Evolutionary conservation across 2,113 vertebrate genomes (phyloP).

Genomic region (Oncorhynchus tshawytscha): DNA sequence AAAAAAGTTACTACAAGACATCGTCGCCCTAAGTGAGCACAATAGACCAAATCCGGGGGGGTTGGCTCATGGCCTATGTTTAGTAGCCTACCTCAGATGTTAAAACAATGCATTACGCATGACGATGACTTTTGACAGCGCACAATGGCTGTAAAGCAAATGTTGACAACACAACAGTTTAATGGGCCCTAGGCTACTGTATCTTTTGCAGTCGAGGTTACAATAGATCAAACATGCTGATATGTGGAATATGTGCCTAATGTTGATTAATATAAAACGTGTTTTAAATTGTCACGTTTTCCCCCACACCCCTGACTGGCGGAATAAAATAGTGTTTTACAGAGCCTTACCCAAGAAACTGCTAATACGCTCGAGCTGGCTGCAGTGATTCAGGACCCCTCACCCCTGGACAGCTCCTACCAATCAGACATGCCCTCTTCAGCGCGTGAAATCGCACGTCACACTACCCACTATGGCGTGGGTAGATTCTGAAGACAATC

Average conservation of each 20-base stretch:
- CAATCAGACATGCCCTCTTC: constrained; percentile 50
- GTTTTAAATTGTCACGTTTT: no score
- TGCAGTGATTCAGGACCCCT: constrained; percentile 70
- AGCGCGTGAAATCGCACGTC: constrained; percentile 50
- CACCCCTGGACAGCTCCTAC: constrained; percentile 73
- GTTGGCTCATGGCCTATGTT: no score
- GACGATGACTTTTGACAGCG: constrained; percentile 23
- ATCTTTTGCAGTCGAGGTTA: no score
- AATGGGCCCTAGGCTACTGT: no score
- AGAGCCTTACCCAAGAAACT: background rate
- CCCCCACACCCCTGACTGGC: background rate
- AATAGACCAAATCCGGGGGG: no score
- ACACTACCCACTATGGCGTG: background rate
- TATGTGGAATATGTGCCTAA: no score
- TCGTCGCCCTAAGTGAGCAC: no score
- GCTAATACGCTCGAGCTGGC: constrained; percentile 19
- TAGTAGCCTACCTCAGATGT: constrained; percentile 30
- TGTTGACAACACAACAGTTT: background rate
- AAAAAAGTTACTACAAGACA: no score
- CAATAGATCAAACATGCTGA: no score
- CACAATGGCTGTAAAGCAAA: background rate
- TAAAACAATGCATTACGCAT: constrained; percentile 67
- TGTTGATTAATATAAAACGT: no score
- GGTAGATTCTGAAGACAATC: background rate
- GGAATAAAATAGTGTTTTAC: background rate